A percentile compares a stretch with the other conserved stretches of the same genome.
These are phyloP conservation scores for Halcyon chelicuti DNA, from an alignment of 2,797 vertebrate species.

Conservation along the genomic window DNA sequence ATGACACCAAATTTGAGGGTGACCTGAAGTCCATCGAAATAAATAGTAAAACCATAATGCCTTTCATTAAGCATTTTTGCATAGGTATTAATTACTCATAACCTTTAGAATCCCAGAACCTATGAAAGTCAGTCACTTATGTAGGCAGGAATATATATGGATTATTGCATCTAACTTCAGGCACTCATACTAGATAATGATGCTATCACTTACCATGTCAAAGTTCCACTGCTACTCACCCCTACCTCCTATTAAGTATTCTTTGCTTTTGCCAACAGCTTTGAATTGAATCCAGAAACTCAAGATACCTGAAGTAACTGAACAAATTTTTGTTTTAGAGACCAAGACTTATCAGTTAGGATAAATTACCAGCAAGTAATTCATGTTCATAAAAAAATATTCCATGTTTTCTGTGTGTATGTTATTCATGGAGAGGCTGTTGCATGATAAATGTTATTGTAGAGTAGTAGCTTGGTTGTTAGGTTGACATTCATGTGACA, in stretches of 20 bases:
- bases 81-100: not conserved
- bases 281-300: not conserved
- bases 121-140: not conserved
- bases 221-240: not conserved
- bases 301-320: not conserved
- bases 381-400: slow-evolving; percentile 42
- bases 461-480: slow-evolving; percentile 71
- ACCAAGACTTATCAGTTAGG: not conserved
- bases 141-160: not conserved
- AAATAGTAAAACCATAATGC: not conserved
- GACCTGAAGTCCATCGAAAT: not conserved
- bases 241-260: not conserved
- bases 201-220: not conserved
- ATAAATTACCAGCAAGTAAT: slow-evolving; percentile 37
- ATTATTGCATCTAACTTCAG: not conserved
- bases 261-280: not conserved
- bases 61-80: not conserved
- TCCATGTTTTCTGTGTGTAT: not conserved
- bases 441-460: slow-evolving; percentile 73
- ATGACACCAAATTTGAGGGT: not conserved
- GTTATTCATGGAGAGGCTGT: slow-evolving; percentile 42
- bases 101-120: not conserved
- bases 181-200: not conserved
- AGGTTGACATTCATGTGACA: slow-evolving; percentile 75
- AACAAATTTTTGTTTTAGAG: not conserved